Base-by-base conservation (phyloP, 2,113 vertebrate genomes). In the Puffinus mauretanicus region DNA sequence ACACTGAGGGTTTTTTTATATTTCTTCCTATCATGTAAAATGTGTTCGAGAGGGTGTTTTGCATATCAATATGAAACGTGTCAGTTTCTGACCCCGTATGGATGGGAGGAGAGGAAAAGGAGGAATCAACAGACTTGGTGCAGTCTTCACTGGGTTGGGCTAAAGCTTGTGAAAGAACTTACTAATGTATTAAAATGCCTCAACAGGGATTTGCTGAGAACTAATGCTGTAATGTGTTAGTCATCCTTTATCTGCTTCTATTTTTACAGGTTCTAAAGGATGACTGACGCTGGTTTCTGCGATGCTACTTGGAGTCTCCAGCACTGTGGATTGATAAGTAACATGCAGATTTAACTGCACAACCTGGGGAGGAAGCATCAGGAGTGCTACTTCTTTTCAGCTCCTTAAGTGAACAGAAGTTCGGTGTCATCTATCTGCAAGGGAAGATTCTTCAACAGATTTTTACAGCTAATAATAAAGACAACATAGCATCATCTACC, bases 191-290 rank as follows among this genome's bases (percentile, higher is more conserved):
- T 95, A 84, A 87, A 95, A 94, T 97, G 17, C 80, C 93, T 97
- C 94, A 85, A 10, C 84, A 69, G 96, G 82, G 96, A 97, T 98
- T 98, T 98, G 96, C 97, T 93, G 95, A 96, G 80, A 94, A 96
- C 88, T 95, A 85, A 89, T 93, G 97, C 86, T 96, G 87, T 97
- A 93, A 97, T 93, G 94, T 96, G 76, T 98, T 98, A 98, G 97
- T 98, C 97, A 98, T 97, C 95, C 92, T 96, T 97, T 97, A 97
- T 97, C 96, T 96, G 82, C 78, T 97, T 98, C 97, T 98, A 22
- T 98, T 98, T 98, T 98, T 97, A 87, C 98, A 99, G 98, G 96
- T 98, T 97, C 96, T 96, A 96, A 98, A 97, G 93, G 97, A 98
- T 98, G 97, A 96, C 94, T 94, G 97, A 97, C 29, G 93, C 93